Evolutionary conservation across 2,113 vertebrate genomes (phyloP).

Genomic region (Syngnathus floridae): DNA sequence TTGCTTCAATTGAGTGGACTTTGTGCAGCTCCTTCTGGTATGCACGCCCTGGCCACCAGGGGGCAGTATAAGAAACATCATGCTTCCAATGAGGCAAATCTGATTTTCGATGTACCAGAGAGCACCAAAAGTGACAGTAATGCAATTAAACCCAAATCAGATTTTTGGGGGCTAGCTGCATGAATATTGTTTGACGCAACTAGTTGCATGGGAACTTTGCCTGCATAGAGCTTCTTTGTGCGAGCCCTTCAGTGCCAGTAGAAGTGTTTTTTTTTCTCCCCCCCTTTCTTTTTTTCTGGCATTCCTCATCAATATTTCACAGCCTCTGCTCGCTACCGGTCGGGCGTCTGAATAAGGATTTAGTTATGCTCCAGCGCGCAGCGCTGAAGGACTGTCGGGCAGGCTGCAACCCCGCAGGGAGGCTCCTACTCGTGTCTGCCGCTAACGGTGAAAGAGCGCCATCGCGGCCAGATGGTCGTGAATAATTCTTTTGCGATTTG

Average conservation of each 20-base stretch:
- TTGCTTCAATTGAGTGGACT: too few species aligned
- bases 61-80: too few species aligned
- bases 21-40: too few species aligned
- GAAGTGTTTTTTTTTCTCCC: conserved; percentile 57
- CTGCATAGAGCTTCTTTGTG: not conserved
- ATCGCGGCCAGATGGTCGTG: conserved; percentile 56
- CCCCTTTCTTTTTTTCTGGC: conserved; percentile 20
- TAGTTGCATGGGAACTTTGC: not conserved
- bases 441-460: conserved; percentile 34
- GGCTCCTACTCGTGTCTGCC: conserved; percentile 38
- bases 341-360: conserved; percentile 52
- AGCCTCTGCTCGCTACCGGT: conserved; percentile 25
- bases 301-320: conserved; percentile 69
- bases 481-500: conserved; percentile 48
- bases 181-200: not conserved
- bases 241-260: conserved; percentile 43
- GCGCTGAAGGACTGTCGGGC: conserved; percentile 44
- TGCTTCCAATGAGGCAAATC: too few species aligned
- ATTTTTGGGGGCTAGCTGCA: not conserved
- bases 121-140: too few species aligned
- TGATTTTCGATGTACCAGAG: too few species aligned
- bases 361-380: conserved; percentile 58
- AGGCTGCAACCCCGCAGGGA: conserved; percentile 48
- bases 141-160: not conserved
- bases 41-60: too few species aligned